These are phyloP conservation scores for Cyprinodon variegatus DNA, from an alignment of 2,113 vertebrate species.

Conservation along the genomic window DNA sequence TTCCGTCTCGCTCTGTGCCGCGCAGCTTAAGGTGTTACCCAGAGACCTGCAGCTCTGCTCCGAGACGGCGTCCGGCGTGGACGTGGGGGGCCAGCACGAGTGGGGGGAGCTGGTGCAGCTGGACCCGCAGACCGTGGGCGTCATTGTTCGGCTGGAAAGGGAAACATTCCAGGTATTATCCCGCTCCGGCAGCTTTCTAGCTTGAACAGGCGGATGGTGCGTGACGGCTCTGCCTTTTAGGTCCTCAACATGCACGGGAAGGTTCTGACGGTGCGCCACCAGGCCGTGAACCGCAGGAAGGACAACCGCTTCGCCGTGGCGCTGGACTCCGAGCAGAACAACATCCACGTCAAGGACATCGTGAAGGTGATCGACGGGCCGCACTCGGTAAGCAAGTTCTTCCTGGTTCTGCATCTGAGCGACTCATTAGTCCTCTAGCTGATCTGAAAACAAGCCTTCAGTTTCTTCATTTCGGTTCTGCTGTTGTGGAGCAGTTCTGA, in stretches of 20 bases:
- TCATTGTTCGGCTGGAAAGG: conserved; percentile 92
- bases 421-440: too few relatives aligned
- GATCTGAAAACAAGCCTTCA: too few relatives aligned
- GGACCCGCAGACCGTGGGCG: conserved; percentile 91
- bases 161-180: conserved; percentile 92
- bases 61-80: conserved; percentile 92
- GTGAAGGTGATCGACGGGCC: conserved; percentile 97
- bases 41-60: conserved; percentile 96
- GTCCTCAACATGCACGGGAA: conserved; percentile 96
- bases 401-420: neutral
- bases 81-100: conserved; percentile 94
- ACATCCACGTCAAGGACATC: conserved; percentile 95
- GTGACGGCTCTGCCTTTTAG: conserved; percentile 61
- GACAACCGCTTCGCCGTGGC: conserved; percentile 95
- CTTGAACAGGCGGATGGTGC: too few relatives aligned
- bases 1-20: neutral
- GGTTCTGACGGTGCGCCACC: conserved; percentile 90
- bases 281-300: conserved; percentile 91
- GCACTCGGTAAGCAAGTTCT: conserved; percentile 83
- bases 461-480: too few relatives aligned
- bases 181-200: neutral
- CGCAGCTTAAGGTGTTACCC: conserved; percentile 89
- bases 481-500: neutral
- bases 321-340: conserved; percentile 95
- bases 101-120: conserved; percentile 96